Evolutionary conservation across 2,113 vertebrate genomes (phyloP), one percentile per base, ranked within the genome.

Genomic region (Ammodytes marinus): DNA sequence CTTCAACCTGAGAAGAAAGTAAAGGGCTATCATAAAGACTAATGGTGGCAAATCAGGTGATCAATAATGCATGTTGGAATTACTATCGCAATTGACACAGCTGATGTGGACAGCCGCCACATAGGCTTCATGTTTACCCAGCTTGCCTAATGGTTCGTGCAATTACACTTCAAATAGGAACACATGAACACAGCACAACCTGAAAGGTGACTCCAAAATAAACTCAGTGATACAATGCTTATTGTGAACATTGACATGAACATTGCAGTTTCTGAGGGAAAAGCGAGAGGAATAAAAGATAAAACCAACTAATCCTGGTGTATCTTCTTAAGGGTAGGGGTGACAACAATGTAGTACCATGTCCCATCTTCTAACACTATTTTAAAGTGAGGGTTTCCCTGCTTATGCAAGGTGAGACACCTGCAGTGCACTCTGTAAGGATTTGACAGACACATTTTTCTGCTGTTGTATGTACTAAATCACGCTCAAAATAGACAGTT

Each of bases 121-220:
- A 55, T 12, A 37, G 58, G 66, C 58, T 39, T 53, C 40, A 12
- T 79, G 69, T 84, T 83, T 86, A 70, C 57, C 8, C 76, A 67
- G 65, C 58, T 69, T 61, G 60, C 35, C 54, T n/a, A 12, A 49
- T 15, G 13, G 6, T 11, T 53, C 53, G 74, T 60, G 49, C 3
- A 68, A 71, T 69, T 71, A 67, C 45, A 46, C 49, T 53, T 64
- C 12, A 46, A 4, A 59, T 8, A 61, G 15, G 2, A 73, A 67
- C 61, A 72, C 4, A 0, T 52, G 50, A 77, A 37, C 46, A 37
- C 6, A 42, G 47, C 3, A 69, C 37, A 83, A 68, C 19, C 55
- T 73, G 73, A 75, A 71, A 80, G n/a, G 1, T 14, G 66, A 77
- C 67, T 59, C 54, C 27, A 69, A 72, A 69, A 57, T 54, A 55